Conservation (phyloP, 2,888 invertebrate genomes). For the Gasteruption jaculator region DNA sequence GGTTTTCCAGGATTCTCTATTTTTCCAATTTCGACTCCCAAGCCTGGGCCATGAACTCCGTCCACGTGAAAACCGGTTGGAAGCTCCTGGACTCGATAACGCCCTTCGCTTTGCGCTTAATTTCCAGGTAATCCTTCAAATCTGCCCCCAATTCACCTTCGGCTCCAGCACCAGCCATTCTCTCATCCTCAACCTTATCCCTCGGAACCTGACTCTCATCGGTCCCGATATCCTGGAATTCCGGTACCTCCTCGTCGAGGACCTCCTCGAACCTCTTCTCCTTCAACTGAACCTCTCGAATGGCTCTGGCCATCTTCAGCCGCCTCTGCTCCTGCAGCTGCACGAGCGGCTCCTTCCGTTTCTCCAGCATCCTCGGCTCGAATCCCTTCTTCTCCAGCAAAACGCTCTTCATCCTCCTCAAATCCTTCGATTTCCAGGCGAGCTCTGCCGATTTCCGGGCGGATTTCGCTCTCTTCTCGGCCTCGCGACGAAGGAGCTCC, state of each 20-base stretch:
- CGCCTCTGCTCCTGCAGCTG: constrained; percentile 56
- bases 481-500: constrained; percentile 37
- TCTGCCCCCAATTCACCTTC: too few relatives aligned
- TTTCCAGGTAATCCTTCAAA: too few relatives aligned
- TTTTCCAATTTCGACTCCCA: too few relatives aligned
- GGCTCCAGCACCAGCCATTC: too few relatives aligned
- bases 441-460: constrained; percentile 43
- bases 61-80: too few relatives aligned
- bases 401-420: constrained; percentile 60
- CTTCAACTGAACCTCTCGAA: constrained; percentile 17
- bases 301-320: constrained; percentile 51
- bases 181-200: constrained; percentile 17
- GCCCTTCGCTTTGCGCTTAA: too few relatives aligned
- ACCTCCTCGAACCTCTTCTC: constrained; percentile 26
- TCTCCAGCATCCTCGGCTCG: constrained; percentile 58
- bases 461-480: constrained; percentile 24
- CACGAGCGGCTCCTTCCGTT: constrained; percentile 58
- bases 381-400: constrained; percentile 62
- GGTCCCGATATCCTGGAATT: constrained; percentile 1
- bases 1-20: too few relatives aligned
- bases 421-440: constrained; percentile 61
- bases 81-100: too few relatives aligned
- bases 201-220: background rate
- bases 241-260: constrained; percentile 28
- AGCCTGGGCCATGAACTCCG: too few relatives aligned